These are phyloP conservation scores for Poeciliopsis occidentalis DNA, from an alignment of 2,113 vertebrate species.

Conservation along the genomic window DNA sequence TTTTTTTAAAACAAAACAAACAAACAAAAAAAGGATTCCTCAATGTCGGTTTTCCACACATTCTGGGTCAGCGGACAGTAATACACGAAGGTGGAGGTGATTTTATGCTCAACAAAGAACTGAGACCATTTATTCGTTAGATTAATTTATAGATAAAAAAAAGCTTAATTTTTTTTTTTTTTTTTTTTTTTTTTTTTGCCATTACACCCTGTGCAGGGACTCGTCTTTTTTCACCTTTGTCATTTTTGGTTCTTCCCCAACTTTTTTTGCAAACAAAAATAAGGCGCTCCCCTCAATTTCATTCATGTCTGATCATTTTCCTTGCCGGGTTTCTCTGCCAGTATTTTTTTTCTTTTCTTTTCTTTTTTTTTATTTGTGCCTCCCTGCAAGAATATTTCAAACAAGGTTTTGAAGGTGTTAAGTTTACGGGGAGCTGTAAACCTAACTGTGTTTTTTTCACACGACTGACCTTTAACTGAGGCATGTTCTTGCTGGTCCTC, in stretches of 20 bases:
- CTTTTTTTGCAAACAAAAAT: background rate
- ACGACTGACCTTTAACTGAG: no score
- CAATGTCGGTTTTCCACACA: background rate
- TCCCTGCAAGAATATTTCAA: background rate
- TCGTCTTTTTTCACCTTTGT: background rate
- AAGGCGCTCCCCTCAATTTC: background rate
- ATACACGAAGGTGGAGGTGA: background rate
- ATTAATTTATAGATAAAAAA: no score
- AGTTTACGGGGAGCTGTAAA: no score
- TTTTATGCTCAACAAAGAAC: no score
- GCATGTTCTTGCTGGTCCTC: no score
- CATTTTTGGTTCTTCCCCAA: background rate
- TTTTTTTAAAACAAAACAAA: no score
- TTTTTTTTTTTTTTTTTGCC: no score
- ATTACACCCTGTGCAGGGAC: no score
- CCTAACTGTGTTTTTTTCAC: no score
- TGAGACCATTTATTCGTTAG: no score
- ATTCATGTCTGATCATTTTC: background rate
- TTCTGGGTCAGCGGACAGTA: background rate
- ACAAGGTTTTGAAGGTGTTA: background rate
- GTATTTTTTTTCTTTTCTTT: background rate
- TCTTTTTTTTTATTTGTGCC: background rate
- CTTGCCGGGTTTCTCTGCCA: background rate
- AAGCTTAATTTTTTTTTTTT: no score
- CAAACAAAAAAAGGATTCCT: no score